Conservation (phyloP, 92 coral and sea anemone genomes). For the Palythoa heliodiscus region DNA sequence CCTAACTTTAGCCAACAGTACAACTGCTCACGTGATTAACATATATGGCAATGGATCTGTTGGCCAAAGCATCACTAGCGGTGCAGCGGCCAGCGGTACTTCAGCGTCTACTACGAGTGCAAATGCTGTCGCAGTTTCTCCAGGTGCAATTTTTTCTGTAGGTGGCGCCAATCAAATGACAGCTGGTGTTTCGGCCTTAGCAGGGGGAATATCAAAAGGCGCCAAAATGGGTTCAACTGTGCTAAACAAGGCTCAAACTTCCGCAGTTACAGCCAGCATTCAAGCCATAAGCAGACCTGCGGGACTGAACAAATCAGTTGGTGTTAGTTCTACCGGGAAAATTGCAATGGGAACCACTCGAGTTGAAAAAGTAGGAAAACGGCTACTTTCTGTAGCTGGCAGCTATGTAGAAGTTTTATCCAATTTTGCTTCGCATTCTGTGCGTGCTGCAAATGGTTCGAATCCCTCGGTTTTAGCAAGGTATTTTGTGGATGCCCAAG, state of each 20-base stretch:
- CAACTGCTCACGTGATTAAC: slow-evolving; percentile 12
- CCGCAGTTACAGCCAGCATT: background rate
- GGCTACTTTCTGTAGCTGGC: slow-evolving; percentile 1
- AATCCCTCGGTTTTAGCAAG: slow-evolving; percentile 37
- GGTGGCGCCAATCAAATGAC: background rate
- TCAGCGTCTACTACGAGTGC: background rate
- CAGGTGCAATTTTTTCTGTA: background rate
- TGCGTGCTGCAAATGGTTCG: slow-evolving; percentile 19
- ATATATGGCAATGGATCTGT: slow-evolving; percentile 14
- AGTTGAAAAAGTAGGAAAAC: background rate
- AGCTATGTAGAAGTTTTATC: slow-evolving; percentile 21
- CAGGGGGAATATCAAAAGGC: background rate
- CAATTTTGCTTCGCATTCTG: slow-evolving; percentile 33
- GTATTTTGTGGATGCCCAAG: slow-evolving; percentile 38
- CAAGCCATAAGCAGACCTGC: background rate
- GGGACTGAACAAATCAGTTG: background rate
- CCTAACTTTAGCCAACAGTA: slow-evolving; percentile 23
- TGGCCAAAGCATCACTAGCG: background rate
- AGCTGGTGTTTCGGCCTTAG: background rate
- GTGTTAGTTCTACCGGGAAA: background rate
- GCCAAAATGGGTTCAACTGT: background rate
- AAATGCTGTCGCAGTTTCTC: background rate
- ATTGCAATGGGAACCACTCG: background rate
- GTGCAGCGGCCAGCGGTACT: background rate
- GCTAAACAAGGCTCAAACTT: background rate